Evolutionary conservation across 2,113 vertebrate species (phyloP).

Genomic region (Chiloscyllium plagiosum): DNA sequence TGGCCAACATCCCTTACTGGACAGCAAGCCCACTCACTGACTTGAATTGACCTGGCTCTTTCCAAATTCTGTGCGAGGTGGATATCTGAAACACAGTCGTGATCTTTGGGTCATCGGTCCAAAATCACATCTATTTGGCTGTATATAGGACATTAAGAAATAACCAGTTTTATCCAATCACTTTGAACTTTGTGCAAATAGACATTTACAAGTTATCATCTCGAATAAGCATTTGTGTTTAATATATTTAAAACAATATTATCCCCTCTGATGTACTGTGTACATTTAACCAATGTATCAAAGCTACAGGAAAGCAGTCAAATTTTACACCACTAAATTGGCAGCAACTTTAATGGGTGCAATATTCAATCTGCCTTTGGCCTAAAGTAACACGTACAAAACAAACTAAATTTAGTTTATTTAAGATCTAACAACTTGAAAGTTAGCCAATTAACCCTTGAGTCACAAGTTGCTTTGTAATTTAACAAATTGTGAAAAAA

Average conservation of each 20-base stretch:
- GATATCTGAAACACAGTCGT: too few species aligned
- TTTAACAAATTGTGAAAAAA: neutral
- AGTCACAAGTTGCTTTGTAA: neutral
- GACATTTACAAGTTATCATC: neutral
- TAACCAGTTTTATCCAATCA: neutral
- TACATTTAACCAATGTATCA: constrained; percentile 1
- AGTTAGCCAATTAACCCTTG: neutral
- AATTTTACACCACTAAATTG: neutral
- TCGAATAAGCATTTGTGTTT: neutral
- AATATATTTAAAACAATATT: neutral
- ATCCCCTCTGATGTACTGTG: neutral
- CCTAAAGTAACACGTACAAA: neutral
- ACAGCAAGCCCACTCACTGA: too few species aligned
- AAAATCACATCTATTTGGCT: neutral
- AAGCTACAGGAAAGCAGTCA: neutral
- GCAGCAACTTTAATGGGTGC: neutral
- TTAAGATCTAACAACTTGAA: neutral
- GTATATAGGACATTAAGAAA: neutral
- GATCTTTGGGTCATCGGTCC: neutral
- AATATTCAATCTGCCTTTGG: neutral
- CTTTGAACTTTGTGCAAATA: neutral
- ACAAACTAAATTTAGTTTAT: constrained; percentile 5
- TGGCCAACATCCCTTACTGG: too few species aligned
- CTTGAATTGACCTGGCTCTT: too few species aligned
- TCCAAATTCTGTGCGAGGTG: too few species aligned